Evolutionary conservation across 2,888 invertebrate genomes (phyloP), one percentile per base, ranked within the genome.

Genomic region (Amphiduros pacificus): DNA sequence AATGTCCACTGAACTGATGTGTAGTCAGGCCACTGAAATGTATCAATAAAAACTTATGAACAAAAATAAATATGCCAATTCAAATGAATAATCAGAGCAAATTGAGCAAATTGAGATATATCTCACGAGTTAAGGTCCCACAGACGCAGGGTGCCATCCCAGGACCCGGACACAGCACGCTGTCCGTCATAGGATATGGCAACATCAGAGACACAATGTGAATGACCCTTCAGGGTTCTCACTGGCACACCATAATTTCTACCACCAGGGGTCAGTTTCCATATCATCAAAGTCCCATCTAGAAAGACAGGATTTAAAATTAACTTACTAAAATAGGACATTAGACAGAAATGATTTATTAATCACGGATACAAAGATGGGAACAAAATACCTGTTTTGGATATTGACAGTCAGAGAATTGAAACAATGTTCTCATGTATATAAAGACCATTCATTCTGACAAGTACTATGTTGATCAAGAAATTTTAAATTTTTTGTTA

Each of bases 151-250:
- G 98, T 98, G 85, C 95, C 96, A 87, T 99, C 99, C 99, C 99
- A 99, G 0, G 98, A 99, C 58, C 99, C 97, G 66, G 98, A 98
- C 56, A 99, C 87, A 60, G 99, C 99, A 85, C 98, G 99, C 87
- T 98, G 97, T 71, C 99, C 99, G 85, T 99, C 99, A 61, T 97
- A 96, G 20, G 98, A 99, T 68, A 99, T 88, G 60, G 98, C 98
- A 60, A 99, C 98, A 84, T 99, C 99, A 62, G 96, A 95, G 77
- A 99, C 95, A 84, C 99, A 99, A 84, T 99, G 98, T 11, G 94
- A 94, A 85, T 99, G 99, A 58, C 99, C 98, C 80, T 93, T 91
- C 31, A 99, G 87, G 81, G 95, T 91, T 85, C 94, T 95, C 84
- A 94, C 92, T 17, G 98, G 96, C 65, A 94, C 89, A 75, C 98